These are phyloP conservation scores for Brachirus orientalis DNA, from an alignment of 2,113 vertebrate genomes.

Conservation along the genomic window DNA sequence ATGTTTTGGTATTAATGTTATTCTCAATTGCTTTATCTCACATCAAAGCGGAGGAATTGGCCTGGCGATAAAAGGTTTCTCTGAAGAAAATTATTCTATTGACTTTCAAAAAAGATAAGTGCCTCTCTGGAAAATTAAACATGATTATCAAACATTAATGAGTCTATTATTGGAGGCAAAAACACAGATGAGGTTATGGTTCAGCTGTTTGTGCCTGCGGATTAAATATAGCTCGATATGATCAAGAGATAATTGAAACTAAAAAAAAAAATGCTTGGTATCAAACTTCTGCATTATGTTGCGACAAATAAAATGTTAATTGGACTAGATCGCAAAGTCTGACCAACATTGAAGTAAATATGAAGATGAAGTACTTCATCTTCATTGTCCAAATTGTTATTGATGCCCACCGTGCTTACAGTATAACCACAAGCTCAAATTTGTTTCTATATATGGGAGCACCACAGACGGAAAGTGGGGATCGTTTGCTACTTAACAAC, in stretches of 20 bases:
- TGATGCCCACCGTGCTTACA: too few relatives aligned
- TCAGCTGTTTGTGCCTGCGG: slow-evolving; percentile 14
- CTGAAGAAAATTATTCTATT: slow-evolving; percentile 56
- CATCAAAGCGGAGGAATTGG: slow-evolving; percentile 74
- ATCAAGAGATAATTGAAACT: not conserved
- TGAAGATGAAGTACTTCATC: not conserved
- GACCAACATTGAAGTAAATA: not conserved
- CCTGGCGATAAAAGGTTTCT: slow-evolving; percentile 68
- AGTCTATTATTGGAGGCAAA: slow-evolving; percentile 39
- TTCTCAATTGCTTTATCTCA: slow-evolving; percentile 73
- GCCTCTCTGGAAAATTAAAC: slow-evolving; percentile 61
- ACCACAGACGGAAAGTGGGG: slow-evolving; percentile 24
- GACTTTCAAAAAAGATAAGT: slow-evolving; percentile 58
- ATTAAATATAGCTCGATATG: slow-evolving; percentile 17
- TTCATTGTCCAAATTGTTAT: too few relatives aligned
- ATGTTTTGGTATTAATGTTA: slow-evolving; percentile 70
- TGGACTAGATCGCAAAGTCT: not conserved
- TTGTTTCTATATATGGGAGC: slow-evolving; percentile 23
- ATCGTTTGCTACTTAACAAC: slow-evolving; percentile 57
- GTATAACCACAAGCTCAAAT: too few relatives aligned
- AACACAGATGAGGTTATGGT: slow-evolving; percentile 33
- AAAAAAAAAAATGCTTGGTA: slow-evolving; percentile 3
- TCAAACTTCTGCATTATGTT: too few relatives aligned
- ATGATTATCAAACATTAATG: slow-evolving; percentile 61
- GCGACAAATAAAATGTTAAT: slow-evolving; percentile 1